Conservation (phyloP, 2,797 vertebrate genomes). For the Rhadinocentrus ornatus region DNA sequence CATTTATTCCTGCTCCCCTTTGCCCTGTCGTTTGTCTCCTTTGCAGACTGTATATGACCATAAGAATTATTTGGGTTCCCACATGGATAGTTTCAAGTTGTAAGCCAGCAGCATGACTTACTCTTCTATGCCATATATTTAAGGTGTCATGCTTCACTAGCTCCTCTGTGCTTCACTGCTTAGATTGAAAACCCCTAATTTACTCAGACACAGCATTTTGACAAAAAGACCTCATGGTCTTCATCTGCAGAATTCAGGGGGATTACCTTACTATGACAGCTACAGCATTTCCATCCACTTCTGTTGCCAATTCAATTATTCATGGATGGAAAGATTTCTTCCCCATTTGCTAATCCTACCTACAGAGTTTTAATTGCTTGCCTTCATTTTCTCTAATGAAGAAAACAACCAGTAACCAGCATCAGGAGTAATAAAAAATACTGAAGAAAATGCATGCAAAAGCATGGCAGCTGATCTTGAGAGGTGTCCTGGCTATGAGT, state of each 20-base stretch:
- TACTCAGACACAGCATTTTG: not conserved
- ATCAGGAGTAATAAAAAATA: not conserved
- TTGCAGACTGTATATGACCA: too few relatives aligned
- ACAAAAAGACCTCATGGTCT: not conserved
- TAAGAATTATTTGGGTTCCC: not conserved
- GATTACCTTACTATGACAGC: not conserved
- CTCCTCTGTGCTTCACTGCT: not conserved
- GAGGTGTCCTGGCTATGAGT: not conserved
- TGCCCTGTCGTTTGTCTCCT: too few relatives aligned
- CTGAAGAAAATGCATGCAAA: not conserved
- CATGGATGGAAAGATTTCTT: not conserved
- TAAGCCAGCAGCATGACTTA: not conserved
- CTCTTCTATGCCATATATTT: not conserved
- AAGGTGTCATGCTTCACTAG: not conserved
- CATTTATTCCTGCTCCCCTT: too few relatives aligned
- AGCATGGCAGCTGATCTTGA: not conserved
- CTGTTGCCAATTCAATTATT: not conserved
- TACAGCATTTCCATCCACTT: conserved; percentile 1
- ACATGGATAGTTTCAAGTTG: not conserved
- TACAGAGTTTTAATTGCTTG: not conserved
- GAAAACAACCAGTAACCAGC: not conserved
- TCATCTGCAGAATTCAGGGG: not conserved
- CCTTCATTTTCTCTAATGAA: not conserved
- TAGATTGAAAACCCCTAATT: not conserved
- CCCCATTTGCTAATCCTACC: not conserved